Base-by-base conservation (phyloP, 2,888 invertebrate species). In the Rhingia rostrata region DNA sequence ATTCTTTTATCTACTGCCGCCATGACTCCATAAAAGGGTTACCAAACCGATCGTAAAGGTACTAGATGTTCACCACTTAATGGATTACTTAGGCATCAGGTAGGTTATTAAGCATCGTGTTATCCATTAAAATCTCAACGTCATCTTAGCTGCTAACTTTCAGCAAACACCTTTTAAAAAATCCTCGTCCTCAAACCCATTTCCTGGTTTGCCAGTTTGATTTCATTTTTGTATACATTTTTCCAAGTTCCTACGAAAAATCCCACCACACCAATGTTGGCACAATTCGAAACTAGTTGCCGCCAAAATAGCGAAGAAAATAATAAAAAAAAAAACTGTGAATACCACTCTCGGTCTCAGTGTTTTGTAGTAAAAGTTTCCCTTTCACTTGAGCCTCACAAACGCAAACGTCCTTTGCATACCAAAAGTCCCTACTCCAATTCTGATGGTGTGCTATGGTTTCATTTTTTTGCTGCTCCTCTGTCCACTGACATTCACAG, bases 351-450 rank as follows among this genome's bases (percentile, higher is more conserved):
- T 64, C 67, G 14, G 56, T 49, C 49, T 49, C 49, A 49, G 30
- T 49, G 47, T 64, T 37, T 7, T 41, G 58, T 70, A 80, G 80
- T 84, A 75, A 75, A 84, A 80, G 22, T 84, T 84, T 84, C 84
- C 53, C 84, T 84, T 84, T 84, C 84, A 75, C 69, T 84, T 75
- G 60, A 84, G 80, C 80, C 84, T 78, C 54, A 86, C 22, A 22
- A 22, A 22, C 22, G 77, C 87, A 86, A 88, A 88, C 89, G 88
- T 89, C 89, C 88, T 89, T 89, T 89, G 90, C 90, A 90, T 90
- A 89, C 90, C 87, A 88, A 90, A 22, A 90, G 66, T 80, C 61
- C 69, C 66, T 60, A 56, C 56, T 32, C 47, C n/a, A 14, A n/a
- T 61, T 81, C 35, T 60, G 49, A 58, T 32, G 41, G 64, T 58